Evolutionary conservation across 2,888 invertebrate species (phyloP), one percentile per base, ranked within the genome.

Genomic region (Scaptomyza flava): DNA sequence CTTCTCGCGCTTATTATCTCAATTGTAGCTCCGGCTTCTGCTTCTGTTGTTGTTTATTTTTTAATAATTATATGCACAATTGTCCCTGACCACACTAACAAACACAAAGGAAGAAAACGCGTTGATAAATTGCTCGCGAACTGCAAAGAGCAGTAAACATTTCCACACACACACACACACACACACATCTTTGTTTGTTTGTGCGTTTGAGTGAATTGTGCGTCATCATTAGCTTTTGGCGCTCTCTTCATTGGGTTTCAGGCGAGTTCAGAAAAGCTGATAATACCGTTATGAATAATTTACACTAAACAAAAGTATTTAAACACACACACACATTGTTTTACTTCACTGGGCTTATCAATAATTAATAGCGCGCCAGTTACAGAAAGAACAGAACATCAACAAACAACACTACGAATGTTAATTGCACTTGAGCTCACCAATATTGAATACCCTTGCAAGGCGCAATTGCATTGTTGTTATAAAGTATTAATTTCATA

Each of bases 231-330:
- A 81, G 85, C 77, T 68, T 67, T 68, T 61, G 50, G 50, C 38
- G 41, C 46, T 41, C 41, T 59, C 41, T 47, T 54, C 58, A 41
- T 61, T 57, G 59, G 60, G 54, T 47, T 36, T 58, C 57, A 34
- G 48, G 59, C 59, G 70, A 58, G 74, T 27, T 27, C 77, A 70
- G 79, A 68, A 77, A 86, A 83, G 84, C 84, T 81, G 89, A 84
- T 85, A 88, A 84, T 72, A 62, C 84, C 77, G 72, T 88, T 88
- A 81, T 85, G 87, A 83, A 85, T 88, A 88, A 85, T 88, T 86
- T 72, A 79, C 81, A 69, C 36, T 63, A 56, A 68, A 57, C 68
- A 75, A 53, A 46, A 60, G 36, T 64, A 48, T 47, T 47, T 51
- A 23, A 14, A 45, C 33, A 43, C 23, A 38, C 20, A 50, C 31